Evolutionary conservation across 2,888 invertebrate genomes (phyloP).

Genomic region (Diarsia mendica): DNA sequence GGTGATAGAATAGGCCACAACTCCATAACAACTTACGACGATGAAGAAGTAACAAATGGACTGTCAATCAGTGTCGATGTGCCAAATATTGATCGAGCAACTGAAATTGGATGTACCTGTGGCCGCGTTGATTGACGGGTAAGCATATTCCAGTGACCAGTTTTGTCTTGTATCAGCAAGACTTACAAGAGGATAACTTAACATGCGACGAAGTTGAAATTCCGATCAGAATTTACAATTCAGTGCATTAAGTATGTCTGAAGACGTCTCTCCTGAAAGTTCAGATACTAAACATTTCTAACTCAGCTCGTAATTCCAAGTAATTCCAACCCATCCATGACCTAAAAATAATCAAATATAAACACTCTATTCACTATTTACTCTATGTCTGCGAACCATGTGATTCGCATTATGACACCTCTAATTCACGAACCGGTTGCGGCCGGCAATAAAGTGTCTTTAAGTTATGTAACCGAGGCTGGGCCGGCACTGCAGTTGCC

Average conservation of each 20-base stretch:
- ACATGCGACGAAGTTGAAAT: too few relatives aligned
- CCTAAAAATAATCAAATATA: too few relatives aligned
- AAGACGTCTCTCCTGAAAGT: background rate
- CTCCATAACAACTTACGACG: background rate
- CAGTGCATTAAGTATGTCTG: too few relatives aligned
- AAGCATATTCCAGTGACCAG: background rate
- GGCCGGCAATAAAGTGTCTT: slow-evolving; percentile 60
- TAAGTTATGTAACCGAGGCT: slow-evolving; percentile 67
- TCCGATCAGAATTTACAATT: background rate
- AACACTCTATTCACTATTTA: slow-evolving; percentile 30
- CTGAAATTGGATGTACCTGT: too few relatives aligned
- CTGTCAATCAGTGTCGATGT: background rate
- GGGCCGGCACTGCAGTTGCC: slow-evolving; percentile 51
- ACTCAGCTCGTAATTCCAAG: background rate
- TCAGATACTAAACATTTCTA: background rate
- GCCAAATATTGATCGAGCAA: background rate
- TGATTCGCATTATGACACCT: slow-evolving; percentile 74
- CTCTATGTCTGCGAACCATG: slow-evolving; percentile 59
- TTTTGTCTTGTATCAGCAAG: background rate
- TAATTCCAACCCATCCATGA: background rate
- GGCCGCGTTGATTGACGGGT: too few relatives aligned
- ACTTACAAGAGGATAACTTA: background rate
- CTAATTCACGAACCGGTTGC: slow-evolving; percentile 74
- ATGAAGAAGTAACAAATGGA: slow-evolving; percentile 12
- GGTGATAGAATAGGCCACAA: slow-evolving; percentile 20